Base-by-base conservation (phyloP, 2,797 vertebrate genomes). In the Eidolon dupreanum region DNA sequence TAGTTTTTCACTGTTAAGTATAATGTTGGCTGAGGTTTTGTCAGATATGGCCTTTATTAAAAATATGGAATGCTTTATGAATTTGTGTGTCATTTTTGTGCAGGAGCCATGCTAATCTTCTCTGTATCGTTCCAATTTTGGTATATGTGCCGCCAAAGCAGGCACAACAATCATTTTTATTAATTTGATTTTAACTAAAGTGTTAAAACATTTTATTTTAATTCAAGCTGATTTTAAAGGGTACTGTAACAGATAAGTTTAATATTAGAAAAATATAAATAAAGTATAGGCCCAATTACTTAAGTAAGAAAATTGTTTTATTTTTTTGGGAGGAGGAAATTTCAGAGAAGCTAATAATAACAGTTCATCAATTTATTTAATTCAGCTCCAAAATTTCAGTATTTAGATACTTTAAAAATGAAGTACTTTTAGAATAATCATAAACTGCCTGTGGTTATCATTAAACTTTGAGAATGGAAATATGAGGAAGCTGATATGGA, bases 391-490 rank as follows among this genome's bases (percentile, higher is more conserved):
- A 70, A 53, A 87, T 19, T 89, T 51, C 85, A 41, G 4, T 41
- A 77, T 73, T 88, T 87, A 74, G 17, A 55, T 8, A 53, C n/a
- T 92, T 75, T 63, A 33, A 63, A 85, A 95, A 73, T 51, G 65
- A 5, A 63, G 12, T 89, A 95, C 38, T 86, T 73, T 92, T 78
- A 90, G 26, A 84, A n/a, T 24, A 81, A 84, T 70, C 7, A 57
- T 49, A 70, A 85, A 4, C 2, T 75, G 13, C 36, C 1, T 87
- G n/a, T 87, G 63, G 57, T 49, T 73, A 73, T 79, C 8, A 59
- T 87, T 95, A 71, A 79, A 75, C 1, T 91, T 96, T 1, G 77
- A 66, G 49, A 93, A 43, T 71, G 31, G 84, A 89, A 93, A 85
- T 55, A n/a, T 41, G 31, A 92, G 17, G 28, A 2, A 79, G 5